phyloP scores from a whole-genome alignment of 2,113 vertebrate genomes.

The Cynocephalus volans region DNA sequence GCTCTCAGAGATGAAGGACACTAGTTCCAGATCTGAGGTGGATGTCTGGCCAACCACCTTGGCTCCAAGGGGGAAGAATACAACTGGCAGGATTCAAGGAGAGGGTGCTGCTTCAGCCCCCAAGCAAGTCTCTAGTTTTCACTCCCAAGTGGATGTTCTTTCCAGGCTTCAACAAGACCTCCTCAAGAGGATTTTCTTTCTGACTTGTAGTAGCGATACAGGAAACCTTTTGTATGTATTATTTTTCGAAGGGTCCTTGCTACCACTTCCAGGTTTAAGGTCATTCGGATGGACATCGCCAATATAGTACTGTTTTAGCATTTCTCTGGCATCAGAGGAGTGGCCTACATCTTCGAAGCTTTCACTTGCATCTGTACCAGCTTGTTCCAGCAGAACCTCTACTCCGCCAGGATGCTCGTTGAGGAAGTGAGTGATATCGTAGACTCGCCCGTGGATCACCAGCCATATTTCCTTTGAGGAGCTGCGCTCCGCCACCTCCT shows the following conservation, averaged over 20 bases:
- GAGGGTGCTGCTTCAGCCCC: conserved; percentile 28
- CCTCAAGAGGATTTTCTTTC: conserved; percentile 93
- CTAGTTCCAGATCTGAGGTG: conserved; percentile 25
- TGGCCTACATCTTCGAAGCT: conserved; percentile 98
- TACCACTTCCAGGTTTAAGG: conserved; percentile 87
- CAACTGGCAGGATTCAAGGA: conserved; percentile 57
- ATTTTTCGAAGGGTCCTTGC: too few species aligned
- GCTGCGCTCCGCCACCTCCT: conserved; percentile 92
- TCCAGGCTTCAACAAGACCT: conserved; percentile 62
- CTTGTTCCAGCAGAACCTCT: conserved; percentile 96
- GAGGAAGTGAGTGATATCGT: conserved; percentile 94
- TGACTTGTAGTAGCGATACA: conserved; percentile 94
- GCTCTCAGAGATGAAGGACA: conserved; percentile 29
- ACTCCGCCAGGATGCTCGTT: conserved; percentile 98
- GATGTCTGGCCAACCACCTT: conserved; percentile 43
- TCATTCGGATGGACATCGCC: conserved; percentile 95
- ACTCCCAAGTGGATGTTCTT: background rate
- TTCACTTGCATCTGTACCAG: conserved; percentile 95
- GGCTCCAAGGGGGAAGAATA: conserved; percentile 76
- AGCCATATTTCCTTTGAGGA: conserved; percentile 92
- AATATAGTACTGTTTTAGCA: conserved; percentile 95
- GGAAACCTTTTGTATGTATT: too few species aligned
- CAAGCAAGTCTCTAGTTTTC: conserved; percentile 66
- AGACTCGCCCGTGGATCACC: conserved; percentile 95
- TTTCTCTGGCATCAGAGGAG: conserved; percentile 96